phyloP scores from a whole-genome alignment of 2,797 vertebrate species.

The Smutsia temminckii region DNA sequence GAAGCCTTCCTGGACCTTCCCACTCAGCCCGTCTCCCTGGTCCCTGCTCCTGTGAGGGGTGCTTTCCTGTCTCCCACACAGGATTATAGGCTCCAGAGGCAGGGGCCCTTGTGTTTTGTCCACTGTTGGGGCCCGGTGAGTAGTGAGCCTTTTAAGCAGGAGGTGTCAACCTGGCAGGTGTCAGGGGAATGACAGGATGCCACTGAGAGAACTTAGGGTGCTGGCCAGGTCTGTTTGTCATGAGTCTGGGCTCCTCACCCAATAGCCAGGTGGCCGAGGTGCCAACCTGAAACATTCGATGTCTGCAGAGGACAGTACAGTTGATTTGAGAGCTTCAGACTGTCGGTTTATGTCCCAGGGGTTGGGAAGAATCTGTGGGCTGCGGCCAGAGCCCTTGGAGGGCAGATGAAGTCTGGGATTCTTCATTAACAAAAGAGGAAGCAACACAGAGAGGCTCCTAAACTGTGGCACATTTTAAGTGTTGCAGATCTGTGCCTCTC shows the following conservation, averaged over 20 bases:
- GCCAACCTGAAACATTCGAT: accelerated
- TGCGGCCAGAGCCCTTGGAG: not conserved
- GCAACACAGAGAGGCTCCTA: not conserved
- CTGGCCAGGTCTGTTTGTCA: too few species aligned
- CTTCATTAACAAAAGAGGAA: not conserved
- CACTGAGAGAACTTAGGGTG: not conserved
- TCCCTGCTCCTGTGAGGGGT: not conserved
- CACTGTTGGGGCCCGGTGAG: accelerated
- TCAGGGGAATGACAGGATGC: too few species aligned
- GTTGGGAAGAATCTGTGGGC: not conserved
- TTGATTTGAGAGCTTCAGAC: not conserved
- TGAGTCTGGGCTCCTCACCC: not conserved
- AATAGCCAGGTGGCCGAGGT: too few species aligned
- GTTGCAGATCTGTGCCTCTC: too few species aligned
- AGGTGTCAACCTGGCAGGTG: not conserved
- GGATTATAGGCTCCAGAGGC: accelerated
- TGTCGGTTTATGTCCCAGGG: not conserved
- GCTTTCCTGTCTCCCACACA: not conserved
- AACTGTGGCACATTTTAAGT: accelerated
- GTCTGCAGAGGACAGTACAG: accelerated
- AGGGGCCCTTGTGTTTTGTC: too few species aligned
- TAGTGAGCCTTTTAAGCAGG: not conserved
- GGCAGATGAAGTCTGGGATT: not conserved
- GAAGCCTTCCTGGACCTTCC: not conserved
- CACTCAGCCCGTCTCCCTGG: not conserved